These are phyloP conservation scores for Enteromius treurensis DNA, from an alignment of 2,797 vertebrate species.

Conservation along the genomic window DNA sequence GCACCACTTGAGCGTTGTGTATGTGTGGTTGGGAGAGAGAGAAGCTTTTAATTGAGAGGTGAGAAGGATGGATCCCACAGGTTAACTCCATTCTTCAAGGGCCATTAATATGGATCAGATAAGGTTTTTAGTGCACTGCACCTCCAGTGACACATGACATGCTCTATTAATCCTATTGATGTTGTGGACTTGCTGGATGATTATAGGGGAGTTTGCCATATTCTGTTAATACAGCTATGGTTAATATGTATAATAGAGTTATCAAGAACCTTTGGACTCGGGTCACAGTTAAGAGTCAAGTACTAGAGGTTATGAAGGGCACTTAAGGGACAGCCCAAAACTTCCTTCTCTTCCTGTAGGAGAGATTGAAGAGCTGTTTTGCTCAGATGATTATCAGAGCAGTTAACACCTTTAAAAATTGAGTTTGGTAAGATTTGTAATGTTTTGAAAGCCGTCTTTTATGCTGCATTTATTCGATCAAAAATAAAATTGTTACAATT, in stretches of 20 bases:
- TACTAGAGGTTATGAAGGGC: not conserved
- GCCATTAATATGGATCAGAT: slow-evolving; percentile 61
- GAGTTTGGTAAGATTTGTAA: not conserved
- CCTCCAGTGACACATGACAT: slow-evolving; percentile 45
- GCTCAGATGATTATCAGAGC: not conserved
- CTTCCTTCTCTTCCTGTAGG: not conserved
- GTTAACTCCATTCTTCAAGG: slow-evolving; percentile 61
- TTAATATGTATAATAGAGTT: slow-evolving; percentile 3
- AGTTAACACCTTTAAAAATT: not conserved
- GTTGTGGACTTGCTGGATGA: slow-evolving; percentile 33
- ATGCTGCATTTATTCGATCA: not conserved
- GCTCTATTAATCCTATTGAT: slow-evolving; percentile 53
- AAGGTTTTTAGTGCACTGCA: slow-evolving; percentile 48
- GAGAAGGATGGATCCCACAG: slow-evolving; percentile 55
- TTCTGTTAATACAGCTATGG: not conserved
- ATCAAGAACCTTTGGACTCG: not conserved
- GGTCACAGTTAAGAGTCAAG: slow-evolving; percentile 5
- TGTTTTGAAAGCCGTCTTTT: not conserved
- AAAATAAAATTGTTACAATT: not conserved
- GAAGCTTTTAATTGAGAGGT: slow-evolving; percentile 62
- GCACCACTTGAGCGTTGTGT: slow-evolving; percentile 51
- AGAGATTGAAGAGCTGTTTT: not conserved
- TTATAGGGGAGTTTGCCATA: slow-evolving; percentile 34
- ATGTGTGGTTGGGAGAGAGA: slow-evolving; percentile 47
- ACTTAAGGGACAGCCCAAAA: not conserved